phyloP scores from a whole-genome alignment of 37 sponge, comb jelly and placozoan genomes.

The Geodia barretti region DNA sequence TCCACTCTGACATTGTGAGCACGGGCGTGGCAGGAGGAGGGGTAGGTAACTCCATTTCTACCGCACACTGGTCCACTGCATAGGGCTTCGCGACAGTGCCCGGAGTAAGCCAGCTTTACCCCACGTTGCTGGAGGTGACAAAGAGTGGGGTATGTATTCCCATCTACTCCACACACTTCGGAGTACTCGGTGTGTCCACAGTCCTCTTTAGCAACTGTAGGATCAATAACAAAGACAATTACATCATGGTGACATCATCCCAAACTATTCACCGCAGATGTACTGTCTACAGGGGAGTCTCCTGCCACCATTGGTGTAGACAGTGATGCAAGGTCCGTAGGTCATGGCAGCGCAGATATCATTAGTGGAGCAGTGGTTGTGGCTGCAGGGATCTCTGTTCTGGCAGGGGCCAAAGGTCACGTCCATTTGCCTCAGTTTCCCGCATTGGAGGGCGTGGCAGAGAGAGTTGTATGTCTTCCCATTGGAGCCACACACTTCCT shows the following conservation, averaged over 20 bases:
- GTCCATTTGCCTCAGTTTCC: conserved; percentile 17
- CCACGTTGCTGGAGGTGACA: conserved; percentile 43
- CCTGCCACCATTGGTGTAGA: conserved; percentile 13
- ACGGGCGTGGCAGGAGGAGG: conserved; percentile 54
- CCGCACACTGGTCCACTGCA: conserved; percentile 58
- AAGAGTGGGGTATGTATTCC: conserved; percentile 54
- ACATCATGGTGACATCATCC: too few species aligned
- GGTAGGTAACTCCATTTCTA: conserved; percentile 51
- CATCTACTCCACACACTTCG: conserved; percentile 56
- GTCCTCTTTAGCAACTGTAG: background rate
- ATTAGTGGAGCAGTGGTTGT: conserved; percentile 2
- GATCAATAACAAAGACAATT: background rate
- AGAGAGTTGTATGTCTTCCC: conserved; percentile 54
- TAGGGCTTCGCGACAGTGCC: conserved; percentile 23
- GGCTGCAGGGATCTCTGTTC: conserved; percentile 30
- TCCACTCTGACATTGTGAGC: conserved; percentile 43
- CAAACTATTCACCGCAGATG: conserved; percentile 34
- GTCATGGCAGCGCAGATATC: conserved; percentile 23
- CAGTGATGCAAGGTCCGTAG: conserved; percentile 19
- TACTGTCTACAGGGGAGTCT: conserved; percentile 29
- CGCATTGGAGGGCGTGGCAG: conserved; percentile 70
- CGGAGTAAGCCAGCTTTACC: conserved; percentile 38
- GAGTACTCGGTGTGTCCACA: background rate
- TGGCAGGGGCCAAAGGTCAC: conserved; percentile 34
- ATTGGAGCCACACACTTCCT: conserved; percentile 63